These are phyloP conservation scores for Cantharis nigra DNA, from an alignment of 2,888 invertebrate genomes.

Conservation along the genomic window DNA sequence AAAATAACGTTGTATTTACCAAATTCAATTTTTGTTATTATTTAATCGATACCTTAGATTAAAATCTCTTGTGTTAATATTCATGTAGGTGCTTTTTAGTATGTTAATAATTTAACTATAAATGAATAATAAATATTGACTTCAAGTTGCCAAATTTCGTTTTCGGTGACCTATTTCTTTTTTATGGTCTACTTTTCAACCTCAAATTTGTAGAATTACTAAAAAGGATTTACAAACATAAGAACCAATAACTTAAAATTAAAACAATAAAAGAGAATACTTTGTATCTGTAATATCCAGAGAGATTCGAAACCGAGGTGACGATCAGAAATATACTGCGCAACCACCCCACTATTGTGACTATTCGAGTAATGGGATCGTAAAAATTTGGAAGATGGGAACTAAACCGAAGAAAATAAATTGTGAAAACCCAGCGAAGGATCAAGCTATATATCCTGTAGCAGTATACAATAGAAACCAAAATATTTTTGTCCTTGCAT, in stretches of 20 bases:
- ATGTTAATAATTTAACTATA: neutral
- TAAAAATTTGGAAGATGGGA: neutral
- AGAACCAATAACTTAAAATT: no score
- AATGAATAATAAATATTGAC: neutral
- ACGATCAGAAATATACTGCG: neutral
- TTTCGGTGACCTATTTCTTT: neutral
- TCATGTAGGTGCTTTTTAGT: neutral
- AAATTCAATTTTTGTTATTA: neutral
- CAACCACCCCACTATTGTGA: neutral
- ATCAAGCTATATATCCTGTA: neutral
- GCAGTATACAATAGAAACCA: neutral
- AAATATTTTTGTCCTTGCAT: neutral
- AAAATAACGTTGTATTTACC: neutral
- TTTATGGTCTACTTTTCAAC: neutral
- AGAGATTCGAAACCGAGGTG: neutral
- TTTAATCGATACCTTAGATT: neutral
- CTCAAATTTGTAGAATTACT: neutral
- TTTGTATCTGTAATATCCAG: no score
- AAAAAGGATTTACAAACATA: neutral
- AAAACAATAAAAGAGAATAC: no score
- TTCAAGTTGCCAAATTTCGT: neutral
- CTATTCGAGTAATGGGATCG: neutral
- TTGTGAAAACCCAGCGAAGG: neutral
- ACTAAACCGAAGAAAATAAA: neutral
- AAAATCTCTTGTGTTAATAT: neutral